phyloP scores from a whole-genome alignment of 1,140 invertebrate genomes.

The Scaptomyza hsui region DNA sequence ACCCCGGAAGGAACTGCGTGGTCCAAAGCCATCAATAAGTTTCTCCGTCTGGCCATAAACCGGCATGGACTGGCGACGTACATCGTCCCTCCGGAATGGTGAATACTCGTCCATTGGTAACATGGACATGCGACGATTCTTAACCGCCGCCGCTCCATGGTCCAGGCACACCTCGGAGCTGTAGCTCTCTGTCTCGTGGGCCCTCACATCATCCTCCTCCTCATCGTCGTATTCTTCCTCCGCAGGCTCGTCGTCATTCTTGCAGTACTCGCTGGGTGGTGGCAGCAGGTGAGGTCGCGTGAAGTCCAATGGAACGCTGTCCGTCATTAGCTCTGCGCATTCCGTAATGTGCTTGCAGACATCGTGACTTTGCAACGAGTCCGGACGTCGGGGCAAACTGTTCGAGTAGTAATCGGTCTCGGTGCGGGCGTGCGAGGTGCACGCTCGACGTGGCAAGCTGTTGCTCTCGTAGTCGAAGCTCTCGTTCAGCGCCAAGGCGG shows the following conservation, averaged over 20 bases:
- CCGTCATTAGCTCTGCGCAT: conserved; percentile 70
- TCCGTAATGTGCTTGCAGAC: conserved; percentile 79
- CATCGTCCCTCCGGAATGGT: conserved; percentile 69
- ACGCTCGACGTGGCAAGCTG: conserved; percentile 73
- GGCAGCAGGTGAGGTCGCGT: conserved; percentile 69
- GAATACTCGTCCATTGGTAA: conserved; percentile 60
- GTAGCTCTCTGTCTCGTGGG: conserved; percentile 63
- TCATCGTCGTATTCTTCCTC: conserved; percentile 84
- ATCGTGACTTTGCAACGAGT: conserved; percentile 63
- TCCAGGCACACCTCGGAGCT: conserved; percentile 65
- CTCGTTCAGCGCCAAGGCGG: conserved; percentile 64
- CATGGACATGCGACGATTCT: conserved; percentile 73
- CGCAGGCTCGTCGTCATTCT: conserved; percentile 58
- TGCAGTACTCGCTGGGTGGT: conserved; percentile 76
- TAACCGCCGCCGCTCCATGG: conserved; percentile 32
- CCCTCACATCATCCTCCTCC: conserved; percentile 84
- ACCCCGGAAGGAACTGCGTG: conserved; percentile 66
- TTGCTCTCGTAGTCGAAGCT: conserved; percentile 82
- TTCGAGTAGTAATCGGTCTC: conserved; percentile 77
- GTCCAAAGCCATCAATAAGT: conserved; percentile 73
- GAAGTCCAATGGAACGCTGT: conserved; percentile 69
- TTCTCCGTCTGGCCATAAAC: conserved; percentile 78
- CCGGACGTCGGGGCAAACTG: conserved; percentile 69
- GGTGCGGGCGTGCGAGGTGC: conserved; percentile 68
- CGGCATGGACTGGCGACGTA: conserved; percentile 75